phyloP scores from a whole-genome alignment of 1,140 invertebrate species.

The Oryzaephilus surinamensis region DNA sequence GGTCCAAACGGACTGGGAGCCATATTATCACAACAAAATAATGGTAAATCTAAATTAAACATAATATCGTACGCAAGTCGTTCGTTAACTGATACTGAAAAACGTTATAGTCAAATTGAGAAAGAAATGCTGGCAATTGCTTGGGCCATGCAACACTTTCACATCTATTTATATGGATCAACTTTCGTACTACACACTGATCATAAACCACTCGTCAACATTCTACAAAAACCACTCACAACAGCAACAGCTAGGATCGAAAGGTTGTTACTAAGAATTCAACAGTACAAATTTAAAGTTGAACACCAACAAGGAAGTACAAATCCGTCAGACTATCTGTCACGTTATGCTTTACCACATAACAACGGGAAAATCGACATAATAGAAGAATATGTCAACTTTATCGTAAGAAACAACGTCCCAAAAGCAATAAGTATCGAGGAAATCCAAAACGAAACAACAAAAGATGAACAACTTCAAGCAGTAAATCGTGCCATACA shows the following conservation, averaged over 20 bases:
- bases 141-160: slow-evolving; percentile 39
- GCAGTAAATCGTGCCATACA: too few relatives aligned
- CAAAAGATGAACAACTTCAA: too few relatives aligned
- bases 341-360: too few relatives aligned
- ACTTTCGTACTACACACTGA: slow-evolving; percentile 36
- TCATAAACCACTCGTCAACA: slow-evolving; percentile 23
- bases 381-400: too few relatives aligned
- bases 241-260: not conserved
- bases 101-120: slow-evolving; percentile 42
- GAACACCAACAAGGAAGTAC: not conserved
- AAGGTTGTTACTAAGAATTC: not conserved
- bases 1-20: slow-evolving; percentile 3
- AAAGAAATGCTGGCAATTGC: slow-evolving; percentile 41
- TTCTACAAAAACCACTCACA: not conserved
- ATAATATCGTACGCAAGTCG: slow-evolving; percentile 31
- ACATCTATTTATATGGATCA: slow-evolving; percentile 40
- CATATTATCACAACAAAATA: slow-evolving; percentile 4
- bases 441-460: too few relatives aligned
- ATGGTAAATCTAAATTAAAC: not conserved
- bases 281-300: not conserved
- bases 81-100: slow-evolving; percentile 36
- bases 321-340: slow-evolving; percentile 1
- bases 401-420: too few relatives aligned
- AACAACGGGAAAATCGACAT: too few relatives aligned
- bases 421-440: too few relatives aligned